Evolutionary conservation across 2,797 vertebrate species (phyloP).

Genomic region (Leontopithecus rosalia): DNA sequence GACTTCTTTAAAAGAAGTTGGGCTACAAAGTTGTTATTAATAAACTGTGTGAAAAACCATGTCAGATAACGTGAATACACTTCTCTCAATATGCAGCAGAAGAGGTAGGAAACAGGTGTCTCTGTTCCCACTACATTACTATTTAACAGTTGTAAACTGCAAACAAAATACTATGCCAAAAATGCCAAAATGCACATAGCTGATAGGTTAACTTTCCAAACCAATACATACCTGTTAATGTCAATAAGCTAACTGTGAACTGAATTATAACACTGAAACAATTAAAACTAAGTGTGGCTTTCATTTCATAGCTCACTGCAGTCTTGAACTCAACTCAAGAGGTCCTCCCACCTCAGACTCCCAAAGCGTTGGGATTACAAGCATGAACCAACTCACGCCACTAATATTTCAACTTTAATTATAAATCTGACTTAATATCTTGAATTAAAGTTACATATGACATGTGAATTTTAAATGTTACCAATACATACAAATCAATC

Average conservation of each 20-base stretch:
- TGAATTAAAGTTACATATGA: neutral
- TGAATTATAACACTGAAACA: slow-evolving; percentile 28
- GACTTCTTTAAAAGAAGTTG: slow-evolving; percentile 41
- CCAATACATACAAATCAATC: slow-evolving; percentile 10
- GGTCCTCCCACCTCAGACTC: neutral
- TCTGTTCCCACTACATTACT: neutral
- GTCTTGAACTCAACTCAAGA: neutral
- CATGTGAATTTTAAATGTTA: slow-evolving; percentile 43
- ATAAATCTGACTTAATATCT: neutral
- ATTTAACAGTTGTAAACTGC: neutral
- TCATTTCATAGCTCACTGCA: neutral
- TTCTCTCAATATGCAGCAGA: neutral
- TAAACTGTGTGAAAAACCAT: neutral
- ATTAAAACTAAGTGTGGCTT: slow-evolving; percentile 12
- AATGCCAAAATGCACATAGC: neutral
- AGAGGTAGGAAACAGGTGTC: slow-evolving; percentile 2
- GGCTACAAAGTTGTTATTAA: slow-evolving; percentile 22
- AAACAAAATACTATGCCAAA: neutral
- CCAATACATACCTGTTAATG: neutral
- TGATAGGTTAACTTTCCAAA: neutral
- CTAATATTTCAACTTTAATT: too few relatives aligned
- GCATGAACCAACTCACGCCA: neutral
- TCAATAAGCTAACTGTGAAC: slow-evolving; percentile 1
- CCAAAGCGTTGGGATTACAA: neutral
- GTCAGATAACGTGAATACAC: neutral